Base-by-base conservation (phyloP, 2,888 invertebrate species). In the Congeria kusceri region DNA sequence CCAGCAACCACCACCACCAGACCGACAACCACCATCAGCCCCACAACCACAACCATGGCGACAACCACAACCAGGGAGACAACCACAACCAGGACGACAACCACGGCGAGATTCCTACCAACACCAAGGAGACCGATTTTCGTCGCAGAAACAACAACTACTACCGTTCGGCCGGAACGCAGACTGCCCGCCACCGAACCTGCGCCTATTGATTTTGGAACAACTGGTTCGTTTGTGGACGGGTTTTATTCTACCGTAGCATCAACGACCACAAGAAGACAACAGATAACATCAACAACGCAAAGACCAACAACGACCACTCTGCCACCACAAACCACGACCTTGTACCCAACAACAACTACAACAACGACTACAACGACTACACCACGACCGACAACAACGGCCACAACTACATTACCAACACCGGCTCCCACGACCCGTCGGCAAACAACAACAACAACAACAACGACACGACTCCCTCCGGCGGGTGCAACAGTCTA, bases 1-100 rank as follows among this genome's bases (percentile, higher is more conserved):
- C 49, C 76, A 18, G 68, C 78, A 39, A 25, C 67, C 0, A 13
- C 62, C 7, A 15, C 74, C 20, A 46, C 62, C 25, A 68, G 70
- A 1, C 74, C 68, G 3, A 65, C 62, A 2, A 71, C 76, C n/a
- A 27, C 61, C 0, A 44, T 77, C 25, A 57, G 68, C 46, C 73
- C 58, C 5, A 28, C 67, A 57, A 64, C 47, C n/a, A 59, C 62
- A 4, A 46, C 71, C 5, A 62, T 61, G n/a, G 47, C 61, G 3
- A 74, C 47, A 32, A 57, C 73, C 9, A 57, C 57, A 25, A 32
- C n/a, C 18, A 32, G 53, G 57, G 53, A 70, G 32, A 56, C 65
- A 49, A 58, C 49, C 20, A 39, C 67, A 57, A n/a, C 72, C 53
- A 53, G 61, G 15, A 47, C 20, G 20, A 46, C 69, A 46, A 62